phyloP scores from a whole-genome alignment of 2,888 invertebrate species.

The Amphipyra berbera region DNA sequence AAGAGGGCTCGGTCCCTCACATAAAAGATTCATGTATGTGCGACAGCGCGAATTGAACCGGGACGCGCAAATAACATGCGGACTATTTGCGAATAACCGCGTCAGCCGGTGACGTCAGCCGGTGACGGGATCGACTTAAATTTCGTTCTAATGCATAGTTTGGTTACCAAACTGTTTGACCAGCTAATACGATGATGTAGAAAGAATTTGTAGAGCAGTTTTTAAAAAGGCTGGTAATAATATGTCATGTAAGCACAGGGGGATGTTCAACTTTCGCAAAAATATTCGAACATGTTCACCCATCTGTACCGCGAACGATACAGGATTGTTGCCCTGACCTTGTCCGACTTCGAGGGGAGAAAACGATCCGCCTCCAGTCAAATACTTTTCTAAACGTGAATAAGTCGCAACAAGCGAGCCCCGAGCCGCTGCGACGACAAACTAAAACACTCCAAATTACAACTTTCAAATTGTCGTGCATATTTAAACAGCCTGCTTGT shows the following conservation, averaged over 20 bases:
- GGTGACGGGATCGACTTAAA: not conserved
- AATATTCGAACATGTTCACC: slow-evolving; percentile 10
- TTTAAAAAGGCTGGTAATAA: not conserved
- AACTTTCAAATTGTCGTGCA: slow-evolving; percentile 38
- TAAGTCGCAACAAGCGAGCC: slow-evolving; percentile 4
- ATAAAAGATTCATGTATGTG: slow-evolving; percentile 28
- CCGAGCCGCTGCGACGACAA: not conserved
- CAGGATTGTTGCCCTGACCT: slow-evolving; percentile 3
- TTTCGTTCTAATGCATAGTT: too few species aligned
- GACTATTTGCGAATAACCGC: not conserved
- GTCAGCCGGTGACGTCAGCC: slow-evolving; percentile 1
- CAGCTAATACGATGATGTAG: not conserved
- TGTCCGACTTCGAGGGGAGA: slow-evolving; percentile 8
- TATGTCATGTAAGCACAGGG: not conserved
- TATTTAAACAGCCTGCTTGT: slow-evolving; percentile 37
- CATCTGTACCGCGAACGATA: slow-evolving; percentile 9
- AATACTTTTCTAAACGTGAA: slow-evolving; percentile 20
- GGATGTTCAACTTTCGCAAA: not conserved
- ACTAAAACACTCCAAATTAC: slow-evolving; percentile 37
- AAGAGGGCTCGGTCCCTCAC: slow-evolving; percentile 12
- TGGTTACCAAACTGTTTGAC: too few species aligned
- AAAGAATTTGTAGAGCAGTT: not conserved
- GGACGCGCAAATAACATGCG: slow-evolving; percentile 3
- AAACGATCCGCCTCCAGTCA: not conserved
- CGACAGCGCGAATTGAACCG: slow-evolving; percentile 10